Evolutionary conservation across 30 jellyfish, hydroid and myxozoan genomes (phyloP), one percentile per base, ranked within the genome.

Genomic region (Morbakka virulenta): DNA sequence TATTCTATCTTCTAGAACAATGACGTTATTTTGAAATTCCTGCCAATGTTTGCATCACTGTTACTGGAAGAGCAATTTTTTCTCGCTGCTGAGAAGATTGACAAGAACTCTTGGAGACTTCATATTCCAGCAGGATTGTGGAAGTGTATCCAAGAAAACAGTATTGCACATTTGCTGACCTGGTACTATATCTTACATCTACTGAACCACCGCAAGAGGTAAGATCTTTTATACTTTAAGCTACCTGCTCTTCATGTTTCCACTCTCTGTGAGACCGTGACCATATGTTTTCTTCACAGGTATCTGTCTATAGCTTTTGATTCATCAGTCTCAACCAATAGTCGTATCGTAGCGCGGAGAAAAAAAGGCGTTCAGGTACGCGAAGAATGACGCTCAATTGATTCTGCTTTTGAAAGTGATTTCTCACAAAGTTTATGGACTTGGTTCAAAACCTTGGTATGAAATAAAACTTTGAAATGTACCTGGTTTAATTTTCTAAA

Each of bases 11-110:
- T 50, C 4, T 34, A 89, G 97, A 89, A 89, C 47, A 77, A 41
- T 36, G 97, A 89, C 24, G 57, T 89, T 26, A 71, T 89, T 49
- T 82, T 95, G 17, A 80, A 82, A 28, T 89, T 89, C 72, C 85
- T 89, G 50, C 97, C 97, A 4, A 29, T 86, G 14, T 82, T 89
- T 35, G 83, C 86, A 68, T 74, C 94, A 14, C 32, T 84, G 66
- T 82, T 89, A 94, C 81, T 89, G 51, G 97, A 89, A 61, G 95
- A 83, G 23, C 74, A 69, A 1, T 51, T 83, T 67, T 71, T 53
- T 35, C 11, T 72, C 13, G 31, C 72, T 9, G 61, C 81, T 0
- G 85, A 64, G 47, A 77, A 69, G 57, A 76, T 35, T 35, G 32
- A 52, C 22, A 75, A 50, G 47, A 85, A 75, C 1, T 13, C 93